Percentiles rank a stretch among this genome's conserved stretches.
Conservation (phyloP, 2,113 vertebrate genomes). For the Seriola quinqueradiata region DNA sequence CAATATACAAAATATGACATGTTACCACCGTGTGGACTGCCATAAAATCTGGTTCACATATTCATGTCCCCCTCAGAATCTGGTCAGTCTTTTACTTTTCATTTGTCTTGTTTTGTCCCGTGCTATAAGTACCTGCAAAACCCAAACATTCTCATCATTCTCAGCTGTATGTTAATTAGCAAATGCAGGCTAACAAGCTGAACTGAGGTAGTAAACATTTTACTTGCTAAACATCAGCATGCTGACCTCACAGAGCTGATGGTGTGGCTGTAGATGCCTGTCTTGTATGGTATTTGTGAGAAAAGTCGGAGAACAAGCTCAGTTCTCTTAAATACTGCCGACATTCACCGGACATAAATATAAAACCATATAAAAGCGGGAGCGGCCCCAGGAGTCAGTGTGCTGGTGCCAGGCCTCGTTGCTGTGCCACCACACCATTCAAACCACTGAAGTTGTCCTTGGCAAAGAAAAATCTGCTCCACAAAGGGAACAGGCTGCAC, state of each 20-base stretch:
- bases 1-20: constrained; percentile 15
- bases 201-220: too few relatives aligned
- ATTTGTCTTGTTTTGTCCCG: background rate
- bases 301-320: background rate
- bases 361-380: constrained; percentile 13
- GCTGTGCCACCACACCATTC: background rate
- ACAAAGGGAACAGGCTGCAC: background rate
- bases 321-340: background rate
- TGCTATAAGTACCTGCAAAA: background rate
- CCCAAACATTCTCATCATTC: too few relatives aligned
- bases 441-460: constrained; percentile 24
- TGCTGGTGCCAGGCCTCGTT: background rate
- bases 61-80: too few relatives aligned
- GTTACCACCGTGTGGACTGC: too few relatives aligned
- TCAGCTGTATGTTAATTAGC: too few relatives aligned
- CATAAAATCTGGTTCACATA: too few relatives aligned
- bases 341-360: background rate
- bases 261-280: too few relatives aligned
- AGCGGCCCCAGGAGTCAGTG: background rate
- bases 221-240: too few relatives aligned
- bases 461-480: background rate
- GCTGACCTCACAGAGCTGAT: too few relatives aligned
- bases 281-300: background rate
- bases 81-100: too few relatives aligned
- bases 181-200: too few relatives aligned